Evolutionary conservation across 2,888 invertebrate species (phyloP).

Genomic region (Rhingia campestris): DNA sequence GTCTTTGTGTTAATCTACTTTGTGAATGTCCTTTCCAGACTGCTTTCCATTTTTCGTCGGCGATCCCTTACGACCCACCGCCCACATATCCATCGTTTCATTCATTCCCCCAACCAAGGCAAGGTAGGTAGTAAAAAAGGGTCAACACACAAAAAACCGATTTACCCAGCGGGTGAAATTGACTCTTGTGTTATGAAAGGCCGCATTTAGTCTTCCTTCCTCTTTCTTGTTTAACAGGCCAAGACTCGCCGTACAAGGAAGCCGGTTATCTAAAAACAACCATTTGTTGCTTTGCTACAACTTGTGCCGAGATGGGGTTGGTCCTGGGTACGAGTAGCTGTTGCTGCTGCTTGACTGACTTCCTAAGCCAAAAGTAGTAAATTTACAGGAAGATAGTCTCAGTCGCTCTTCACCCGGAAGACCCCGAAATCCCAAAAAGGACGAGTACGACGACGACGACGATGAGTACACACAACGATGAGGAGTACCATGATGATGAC

Average conservation of each 20-base stretch:
- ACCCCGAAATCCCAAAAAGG: constrained; percentile 62
- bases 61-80: not conserved
- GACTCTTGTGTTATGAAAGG: constrained; percentile 71
- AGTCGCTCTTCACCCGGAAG: constrained; percentile 49
- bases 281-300: constrained; percentile 66
- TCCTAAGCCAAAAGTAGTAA: constrained; percentile 70
- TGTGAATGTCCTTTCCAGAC: constrained; percentile 55
- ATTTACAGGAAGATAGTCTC: constrained; percentile 72
- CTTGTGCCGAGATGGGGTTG: constrained; percentile 17
- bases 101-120: constrained; percentile 3
- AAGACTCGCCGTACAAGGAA: constrained; percentile 71
- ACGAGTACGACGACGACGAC: constrained; percentile 64
- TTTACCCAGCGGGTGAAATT: constrained; percentile 71
- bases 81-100: constrained; percentile 22
- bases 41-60: constrained; percentile 25
- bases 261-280: constrained; percentile 73
- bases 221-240: constrained; percentile 69
- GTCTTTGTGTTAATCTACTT: constrained; percentile 73
- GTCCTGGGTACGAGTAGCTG: constrained; percentile 28
- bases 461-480: constrained; percentile 47
- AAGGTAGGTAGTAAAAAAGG: constrained; percentile 54
- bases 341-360: constrained; percentile 64
- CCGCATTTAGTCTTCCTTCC: constrained; percentile 70
- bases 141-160: constrained; percentile 68
- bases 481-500: constrained; percentile 67